Percentiles rank a stretch among this genome's conserved stretches.
These are phyloP conservation scores for Malurus elegans DNA, from an alignment of 2,113 vertebrate genomes.

Conservation along the genomic window DNA sequence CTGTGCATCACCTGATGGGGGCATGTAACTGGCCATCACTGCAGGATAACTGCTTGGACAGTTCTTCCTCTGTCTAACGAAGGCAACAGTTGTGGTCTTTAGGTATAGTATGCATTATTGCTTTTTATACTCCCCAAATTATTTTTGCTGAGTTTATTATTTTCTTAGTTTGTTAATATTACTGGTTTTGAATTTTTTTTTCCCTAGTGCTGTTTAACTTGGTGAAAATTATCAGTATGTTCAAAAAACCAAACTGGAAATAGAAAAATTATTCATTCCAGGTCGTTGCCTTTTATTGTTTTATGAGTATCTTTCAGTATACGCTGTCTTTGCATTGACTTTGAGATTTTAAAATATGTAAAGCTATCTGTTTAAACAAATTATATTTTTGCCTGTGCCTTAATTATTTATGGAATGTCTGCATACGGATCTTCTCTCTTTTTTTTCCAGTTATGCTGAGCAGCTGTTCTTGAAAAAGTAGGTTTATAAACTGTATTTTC, in stretches of 20 bases:
- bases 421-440: slow-evolving; percentile 8
- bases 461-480: slow-evolving; percentile 68
- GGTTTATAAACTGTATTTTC: slow-evolving; percentile 51
- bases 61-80: background rate
- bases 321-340: background rate
- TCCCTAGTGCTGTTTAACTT: background rate
- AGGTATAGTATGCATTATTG: background rate
- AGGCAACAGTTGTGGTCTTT: background rate
- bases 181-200: background rate
- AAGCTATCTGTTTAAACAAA: background rate
- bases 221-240: background rate
- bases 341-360: background rate
- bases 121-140: background rate
- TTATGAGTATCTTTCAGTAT: background rate
- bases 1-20: background rate
- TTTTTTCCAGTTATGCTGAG: slow-evolving; percentile 62
- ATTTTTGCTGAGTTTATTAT: background rate
- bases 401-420: slow-evolving; percentile 19
- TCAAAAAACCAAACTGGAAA: background rate
- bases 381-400: background rate
- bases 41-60: background rate
- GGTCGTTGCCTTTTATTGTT: background rate
- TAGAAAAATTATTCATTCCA: background rate
- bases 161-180: background rate
- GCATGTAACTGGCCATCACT: background rate